Evolutionary conservation across 2,113 vertebrate species (phyloP), one percentile per base, ranked within the genome.

Genomic region (Protobothrops mucrosquamatus): DNA sequence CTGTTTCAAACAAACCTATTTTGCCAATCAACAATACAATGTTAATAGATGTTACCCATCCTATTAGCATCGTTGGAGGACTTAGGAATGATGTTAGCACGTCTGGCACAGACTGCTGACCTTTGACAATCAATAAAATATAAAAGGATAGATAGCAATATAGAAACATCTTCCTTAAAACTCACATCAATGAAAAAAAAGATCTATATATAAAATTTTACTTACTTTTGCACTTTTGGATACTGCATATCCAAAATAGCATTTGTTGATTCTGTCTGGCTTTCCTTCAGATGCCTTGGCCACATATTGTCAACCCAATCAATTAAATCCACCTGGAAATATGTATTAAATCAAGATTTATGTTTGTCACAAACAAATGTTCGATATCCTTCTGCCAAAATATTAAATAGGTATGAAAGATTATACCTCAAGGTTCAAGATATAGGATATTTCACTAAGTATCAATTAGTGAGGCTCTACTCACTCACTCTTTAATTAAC

Each of bases 271-370:
- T 99, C 99, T 88, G 98, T 99, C 94, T 99, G 99, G 94, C 98
- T 98, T 96, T 99, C 99, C 95, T 99, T 99, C 87, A 99, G 98
- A 96, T 99, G 99, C 2, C 99, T 98, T 11, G 99, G 99, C 99
- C 99, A 99, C 98, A 99, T 99, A 95, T 99, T 99, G 96, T 99
- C 99, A 57, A 99, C 99, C 99, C 99, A 99, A 96, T 99, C 99
- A 94, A 99, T 99, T 91, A 99, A 98, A 95, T 99, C 99, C 97
- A 99, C 99, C 99, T 99, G 96, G 2, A 95, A 88, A 92, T 88
- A 95, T 22, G 5, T 6, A 48, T 56, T 89, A 96, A 88, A 90
- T 0, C 1, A 93, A 85, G 93, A 86, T 2, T 94, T 88, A 93
- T 39, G 46, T 5, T 89, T 93, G 9, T 8, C 23, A 39, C 24